Evolutionary conservation across 92 coral and sea anemone genomes (phyloP).

Genomic region (Paragorgia papillata): DNA sequence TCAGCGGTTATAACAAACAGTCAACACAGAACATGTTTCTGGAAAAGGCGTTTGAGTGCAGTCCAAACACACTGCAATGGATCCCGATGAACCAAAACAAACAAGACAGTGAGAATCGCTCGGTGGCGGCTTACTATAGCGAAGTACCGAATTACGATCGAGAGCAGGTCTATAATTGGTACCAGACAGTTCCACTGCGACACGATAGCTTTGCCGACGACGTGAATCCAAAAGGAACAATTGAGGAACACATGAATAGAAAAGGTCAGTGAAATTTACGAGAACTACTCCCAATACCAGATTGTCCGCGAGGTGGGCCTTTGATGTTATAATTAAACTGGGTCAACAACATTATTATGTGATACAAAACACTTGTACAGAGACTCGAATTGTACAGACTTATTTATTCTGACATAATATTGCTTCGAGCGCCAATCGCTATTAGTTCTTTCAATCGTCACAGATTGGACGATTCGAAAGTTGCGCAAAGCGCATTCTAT

Average conservation of each 20-base stretch:
- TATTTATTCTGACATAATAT: no score
- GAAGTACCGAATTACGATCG: slow-evolving; percentile 27
- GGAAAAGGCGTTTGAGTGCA: slow-evolving; percentile 3
- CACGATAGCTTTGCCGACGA: slow-evolving; percentile 18
- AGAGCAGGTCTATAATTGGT: slow-evolving; percentile 26
- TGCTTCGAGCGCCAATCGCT: no score
- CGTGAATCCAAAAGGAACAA: not conserved
- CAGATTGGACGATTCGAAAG: no score
- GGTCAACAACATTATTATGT: no score
- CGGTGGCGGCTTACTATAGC: not conserved
- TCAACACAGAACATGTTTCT: not conserved
- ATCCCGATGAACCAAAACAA: slow-evolving; percentile 29
- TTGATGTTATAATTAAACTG: no score
- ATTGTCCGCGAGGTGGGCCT: no score
- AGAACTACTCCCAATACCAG: not conserved
- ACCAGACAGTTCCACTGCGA: slow-evolving; percentile 26
- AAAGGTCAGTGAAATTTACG: slow-evolving; percentile 21
- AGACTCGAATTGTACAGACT: no score
- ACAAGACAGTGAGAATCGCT: slow-evolving; percentile 3
- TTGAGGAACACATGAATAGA: slow-evolving; percentile 28
- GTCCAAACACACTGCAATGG: slow-evolving; percentile 18
- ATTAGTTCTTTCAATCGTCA: no score
- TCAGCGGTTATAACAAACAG: slow-evolving; percentile 16
- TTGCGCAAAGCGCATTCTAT: no score
- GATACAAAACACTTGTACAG: no score